Percentiles rank a stretch among this genome's conserved stretches.
phyloP scores from a whole-genome alignment of 2,888 invertebrate genomes.

The Prosapia bicincta region DNA sequence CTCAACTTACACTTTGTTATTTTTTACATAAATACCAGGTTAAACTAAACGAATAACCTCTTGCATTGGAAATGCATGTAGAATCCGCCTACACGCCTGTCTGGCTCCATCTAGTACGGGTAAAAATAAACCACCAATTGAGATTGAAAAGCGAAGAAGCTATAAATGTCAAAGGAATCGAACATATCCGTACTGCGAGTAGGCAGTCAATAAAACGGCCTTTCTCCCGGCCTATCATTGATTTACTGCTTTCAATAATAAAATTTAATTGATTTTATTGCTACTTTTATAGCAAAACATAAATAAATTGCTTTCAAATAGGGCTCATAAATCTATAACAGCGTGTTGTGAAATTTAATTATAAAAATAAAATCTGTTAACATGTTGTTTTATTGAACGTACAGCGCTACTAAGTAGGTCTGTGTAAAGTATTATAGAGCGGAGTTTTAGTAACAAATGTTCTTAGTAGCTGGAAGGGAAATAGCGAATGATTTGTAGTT shows the following conservation, averaged over 20 bases:
- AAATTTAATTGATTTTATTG: conserved; percentile 2
- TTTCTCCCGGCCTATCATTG: background rate
- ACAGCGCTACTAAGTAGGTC: too few species aligned
- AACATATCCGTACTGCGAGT: background rate
- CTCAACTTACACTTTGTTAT: too few species aligned
- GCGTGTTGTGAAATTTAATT: background rate
- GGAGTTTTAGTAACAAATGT: too few species aligned
- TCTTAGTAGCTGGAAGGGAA: too few species aligned
- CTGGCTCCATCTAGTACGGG: too few species aligned
- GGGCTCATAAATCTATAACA: background rate
- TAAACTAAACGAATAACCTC: too few species aligned
- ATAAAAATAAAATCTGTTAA: background rate
- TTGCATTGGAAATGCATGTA: too few species aligned
- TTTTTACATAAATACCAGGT: too few species aligned
- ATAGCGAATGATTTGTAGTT: too few species aligned
- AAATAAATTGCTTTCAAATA: background rate
- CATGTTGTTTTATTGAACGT: background rate
- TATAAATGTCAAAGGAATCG: background rate
- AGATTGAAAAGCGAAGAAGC: background rate
- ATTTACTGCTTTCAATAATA: background rate
- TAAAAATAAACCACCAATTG: background rate
- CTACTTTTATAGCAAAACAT: background rate
- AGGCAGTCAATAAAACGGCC: background rate
- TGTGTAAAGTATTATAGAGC: too few species aligned
- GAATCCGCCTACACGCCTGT: too few species aligned